Percentiles rank a stretch among this genome's conserved stretches.
phyloP scores from a whole-genome alignment of 2,113 vertebrate species.

The Upupa epops region DNA sequence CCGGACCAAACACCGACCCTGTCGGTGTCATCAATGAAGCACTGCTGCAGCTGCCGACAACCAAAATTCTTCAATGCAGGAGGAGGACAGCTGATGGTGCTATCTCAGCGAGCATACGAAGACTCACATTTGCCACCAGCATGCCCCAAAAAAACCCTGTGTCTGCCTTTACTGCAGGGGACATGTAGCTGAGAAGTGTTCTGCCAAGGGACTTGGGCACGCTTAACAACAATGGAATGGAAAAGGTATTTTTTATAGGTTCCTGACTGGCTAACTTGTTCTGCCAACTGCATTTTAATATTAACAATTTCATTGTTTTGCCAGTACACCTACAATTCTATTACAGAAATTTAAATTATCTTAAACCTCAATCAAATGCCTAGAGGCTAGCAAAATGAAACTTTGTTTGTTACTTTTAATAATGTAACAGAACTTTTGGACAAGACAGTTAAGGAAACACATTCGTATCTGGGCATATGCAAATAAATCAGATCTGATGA shows the following conservation, averaged over 20 bases:
- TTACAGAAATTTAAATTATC: not conserved
- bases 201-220: not conserved
- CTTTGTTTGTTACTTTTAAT: not conserved
- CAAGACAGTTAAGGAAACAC: not conserved
- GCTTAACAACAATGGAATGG: not conserved
- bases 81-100: not conserved
- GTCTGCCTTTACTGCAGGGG: not conserved
- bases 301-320: not conserved
- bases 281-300: not conserved
- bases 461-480: rapidly evolving
- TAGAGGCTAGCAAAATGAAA: not conserved
- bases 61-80: not conserved
- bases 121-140: not conserved
- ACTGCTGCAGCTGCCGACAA: not conserved
- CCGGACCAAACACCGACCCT: too few relatives aligned
- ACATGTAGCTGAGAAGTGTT: not conserved
- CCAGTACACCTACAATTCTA: not conserved
- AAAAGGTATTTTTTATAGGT: not conserved
- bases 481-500: not conserved
- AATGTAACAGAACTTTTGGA: not conserved
- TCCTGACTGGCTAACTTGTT: not conserved
- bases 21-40: too few relatives aligned
- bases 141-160: not conserved
- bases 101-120: not conserved
- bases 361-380: not conserved